Conservation (phyloP, 2,888 invertebrate species). For the Tipula confusa region DNA sequence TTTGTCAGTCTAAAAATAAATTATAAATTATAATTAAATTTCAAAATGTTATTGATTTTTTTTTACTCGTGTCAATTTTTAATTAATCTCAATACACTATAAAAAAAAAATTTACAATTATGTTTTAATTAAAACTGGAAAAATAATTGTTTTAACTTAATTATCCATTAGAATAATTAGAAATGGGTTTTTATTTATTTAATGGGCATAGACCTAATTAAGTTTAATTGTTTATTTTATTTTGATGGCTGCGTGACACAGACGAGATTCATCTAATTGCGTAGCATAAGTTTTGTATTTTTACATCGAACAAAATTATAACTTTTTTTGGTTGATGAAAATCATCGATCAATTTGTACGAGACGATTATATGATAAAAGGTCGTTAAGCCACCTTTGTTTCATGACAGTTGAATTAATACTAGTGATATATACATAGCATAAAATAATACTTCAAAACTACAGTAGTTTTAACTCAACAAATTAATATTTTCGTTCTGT, state of each 20-base stretch:
- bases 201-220: not conserved
- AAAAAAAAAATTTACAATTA: not conserved
- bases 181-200: not conserved
- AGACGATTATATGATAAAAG: not conserved
- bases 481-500: not conserved
- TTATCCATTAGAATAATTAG: not conserved
- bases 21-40: not conserved
- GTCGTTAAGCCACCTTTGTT: slow-evolving; percentile 20
- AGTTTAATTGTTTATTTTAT: not conserved
- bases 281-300: not conserved
- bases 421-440: not conserved
- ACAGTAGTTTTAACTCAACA: not conserved
- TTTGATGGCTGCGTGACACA: not conserved
- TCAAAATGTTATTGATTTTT: not conserved
- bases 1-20: not conserved
- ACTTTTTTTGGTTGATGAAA: not conserved
- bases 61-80: not conserved
- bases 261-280: not conserved
- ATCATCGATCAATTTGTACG: not conserved
- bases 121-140: not conserved
- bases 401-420: not conserved
- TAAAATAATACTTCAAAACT: not conserved
- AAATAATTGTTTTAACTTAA: not conserved
- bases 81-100: not conserved
- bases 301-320: too few relatives aligned